phyloP scores from a whole-genome alignment of 2,113 vertebrate species.

The Gymnarchus niloticus region DNA sequence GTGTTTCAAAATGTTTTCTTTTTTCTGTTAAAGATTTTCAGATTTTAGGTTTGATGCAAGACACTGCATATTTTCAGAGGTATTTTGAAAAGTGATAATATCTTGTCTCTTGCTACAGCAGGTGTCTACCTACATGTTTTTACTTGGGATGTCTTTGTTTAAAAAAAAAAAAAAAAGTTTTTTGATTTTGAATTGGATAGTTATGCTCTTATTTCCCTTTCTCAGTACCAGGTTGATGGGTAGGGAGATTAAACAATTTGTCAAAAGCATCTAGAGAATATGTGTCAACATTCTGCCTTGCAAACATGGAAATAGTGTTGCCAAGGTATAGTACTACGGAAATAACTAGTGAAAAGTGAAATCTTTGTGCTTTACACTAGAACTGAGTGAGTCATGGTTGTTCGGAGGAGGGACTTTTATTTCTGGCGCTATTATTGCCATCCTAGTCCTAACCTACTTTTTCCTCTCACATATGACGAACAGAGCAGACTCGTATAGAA shows the following conservation, averaged over 20 bases:
- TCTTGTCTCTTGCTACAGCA: neutral
- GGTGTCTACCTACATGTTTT: neutral
- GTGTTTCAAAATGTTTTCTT: neutral
- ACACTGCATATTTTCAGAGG: neutral
- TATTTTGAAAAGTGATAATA: neutral
- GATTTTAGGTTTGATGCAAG: neutral
- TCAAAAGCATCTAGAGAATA: neutral
- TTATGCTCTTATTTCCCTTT: neutral
- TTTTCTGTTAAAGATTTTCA: neutral
- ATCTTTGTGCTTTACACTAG: neutral
- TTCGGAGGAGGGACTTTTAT: neutral
- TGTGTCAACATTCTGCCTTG: slow-evolving; percentile 32
- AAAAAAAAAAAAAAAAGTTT: neutral
- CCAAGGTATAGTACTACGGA: neutral
- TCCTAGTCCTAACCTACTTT: neutral
- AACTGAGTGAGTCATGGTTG: neutral
- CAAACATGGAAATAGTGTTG: neutral
- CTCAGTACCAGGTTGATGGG: neutral
- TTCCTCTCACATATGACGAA: neutral
- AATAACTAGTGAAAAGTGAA: neutral
- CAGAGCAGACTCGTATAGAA: no score
- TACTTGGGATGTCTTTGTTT: neutral
- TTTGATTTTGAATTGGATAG: neutral
- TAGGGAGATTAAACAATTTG: neutral
- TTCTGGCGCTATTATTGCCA: neutral